A percentile compares a stretch with the other conserved stretches of the same genome.
Conservation (phyloP, 2,888 invertebrate genomes). For the Trichacis sp. region DNA sequence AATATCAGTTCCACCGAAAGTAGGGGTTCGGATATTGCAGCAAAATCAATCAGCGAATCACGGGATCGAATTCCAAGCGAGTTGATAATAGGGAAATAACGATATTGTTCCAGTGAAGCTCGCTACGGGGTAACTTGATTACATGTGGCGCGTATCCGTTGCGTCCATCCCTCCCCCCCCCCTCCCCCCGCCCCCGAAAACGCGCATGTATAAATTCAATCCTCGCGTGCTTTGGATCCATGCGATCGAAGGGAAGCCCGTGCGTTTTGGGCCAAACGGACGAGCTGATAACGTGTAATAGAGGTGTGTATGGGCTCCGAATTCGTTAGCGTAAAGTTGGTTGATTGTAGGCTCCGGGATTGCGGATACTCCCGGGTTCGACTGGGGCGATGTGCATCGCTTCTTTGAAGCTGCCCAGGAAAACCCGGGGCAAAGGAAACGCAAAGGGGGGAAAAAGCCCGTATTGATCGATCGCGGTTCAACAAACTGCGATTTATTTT, state of each 20-base stretch:
- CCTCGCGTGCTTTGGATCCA: slow-evolving; percentile 5
- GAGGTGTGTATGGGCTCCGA: background rate
- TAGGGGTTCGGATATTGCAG: too few relatives aligned
- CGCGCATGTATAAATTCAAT: slow-evolving; percentile 21
- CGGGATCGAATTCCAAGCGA: background rate
- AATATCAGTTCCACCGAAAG: too few relatives aligned
- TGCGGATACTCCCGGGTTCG: background rate
- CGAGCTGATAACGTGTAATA: too few relatives aligned
- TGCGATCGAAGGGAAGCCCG: background rate
- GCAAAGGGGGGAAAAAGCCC: too few relatives aligned
- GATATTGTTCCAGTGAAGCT: slow-evolving; percentile 10
- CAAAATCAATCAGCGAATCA: background rate
- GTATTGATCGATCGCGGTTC: too few relatives aligned
- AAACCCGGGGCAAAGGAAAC: too few relatives aligned
- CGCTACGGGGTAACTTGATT: slow-evolving; percentile 15
- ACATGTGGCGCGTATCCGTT: slow-evolving; percentile 10
- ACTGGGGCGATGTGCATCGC: too few relatives aligned
- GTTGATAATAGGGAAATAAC: slow-evolving; percentile 7
- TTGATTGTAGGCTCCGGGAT: slow-evolving; percentile 21
- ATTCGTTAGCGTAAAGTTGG: slow-evolving; percentile 14
- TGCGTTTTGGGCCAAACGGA: too few relatives aligned
- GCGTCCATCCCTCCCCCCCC: too few relatives aligned
- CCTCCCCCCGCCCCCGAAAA: too few relatives aligned
- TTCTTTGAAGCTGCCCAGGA: too few relatives aligned
- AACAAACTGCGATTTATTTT: too few relatives aligned